Conservation (phyloP, 2,113 vertebrate species). For the Mesembrinibis cayennensis region DNA sequence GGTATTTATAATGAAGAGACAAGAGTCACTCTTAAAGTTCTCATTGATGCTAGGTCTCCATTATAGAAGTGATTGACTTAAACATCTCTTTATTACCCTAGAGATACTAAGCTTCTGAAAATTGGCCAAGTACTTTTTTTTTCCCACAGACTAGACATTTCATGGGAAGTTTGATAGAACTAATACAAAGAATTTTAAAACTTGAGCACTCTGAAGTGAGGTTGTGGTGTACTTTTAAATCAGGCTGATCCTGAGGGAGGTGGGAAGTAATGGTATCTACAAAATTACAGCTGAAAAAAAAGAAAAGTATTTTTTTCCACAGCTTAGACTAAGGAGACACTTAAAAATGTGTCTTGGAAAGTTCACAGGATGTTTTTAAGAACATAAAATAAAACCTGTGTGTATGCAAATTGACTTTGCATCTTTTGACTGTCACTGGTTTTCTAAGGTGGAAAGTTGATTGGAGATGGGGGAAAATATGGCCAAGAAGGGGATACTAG, state of each 20-base stretch:
- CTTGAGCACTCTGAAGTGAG: neutral
- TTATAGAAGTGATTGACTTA: neutral
- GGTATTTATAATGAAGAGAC: neutral
- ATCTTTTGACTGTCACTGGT: neutral
- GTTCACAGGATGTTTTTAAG: neutral
- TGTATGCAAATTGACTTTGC: neutral
- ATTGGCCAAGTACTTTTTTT: neutral
- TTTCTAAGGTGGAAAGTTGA: neutral
- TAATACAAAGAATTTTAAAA: neutral
- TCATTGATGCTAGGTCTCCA: neutral
- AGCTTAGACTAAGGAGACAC: neutral
- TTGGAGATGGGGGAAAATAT: neutral
- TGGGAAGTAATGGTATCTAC: neutral
- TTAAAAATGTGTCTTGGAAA: neutral
- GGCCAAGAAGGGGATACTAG: neutral
- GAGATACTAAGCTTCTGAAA: neutral
- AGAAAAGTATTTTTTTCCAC: neutral
- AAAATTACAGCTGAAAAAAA: neutral
- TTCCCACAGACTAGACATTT: neutral
- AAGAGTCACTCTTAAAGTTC: neutral
- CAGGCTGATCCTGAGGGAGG: neutral
- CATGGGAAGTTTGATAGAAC: neutral
- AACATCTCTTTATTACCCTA: neutral
- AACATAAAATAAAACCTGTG: neutral
- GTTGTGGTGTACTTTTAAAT: neutral